Base-by-base conservation (phyloP, 1,140 invertebrate genomes). In the Bombus affinis region DNA sequence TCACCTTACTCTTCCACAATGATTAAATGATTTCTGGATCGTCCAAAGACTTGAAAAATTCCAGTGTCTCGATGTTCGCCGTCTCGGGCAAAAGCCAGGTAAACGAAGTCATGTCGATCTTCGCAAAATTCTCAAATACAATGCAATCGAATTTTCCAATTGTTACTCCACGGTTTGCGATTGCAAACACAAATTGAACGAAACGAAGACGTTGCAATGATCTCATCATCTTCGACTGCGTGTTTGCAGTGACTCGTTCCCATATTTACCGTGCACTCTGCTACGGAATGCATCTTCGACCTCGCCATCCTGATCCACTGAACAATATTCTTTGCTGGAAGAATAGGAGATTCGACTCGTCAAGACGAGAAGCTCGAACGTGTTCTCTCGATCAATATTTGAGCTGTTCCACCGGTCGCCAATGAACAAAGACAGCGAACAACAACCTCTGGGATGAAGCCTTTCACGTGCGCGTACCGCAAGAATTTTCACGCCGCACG, bases 191-290 rank as follows among this genome's bases (percentile, higher is more conserved):
- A 37, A 47, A 44, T 65, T 65, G 47, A 25, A 25, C 53, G 2
- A 22, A 37, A 37, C 4, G 32, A 53, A 10, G 10, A 13, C 18
- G 72, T 37, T 32, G n/a, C 72, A 39, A 15, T 57, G 66, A 28
- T n/a, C 75, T 25, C 35, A 39, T 47, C 81, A 13, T 32, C 25
- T 25, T 70, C 6, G 15, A 32, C n/a, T 25, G 4, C 22, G 2
- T 79, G 62, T 84, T 84, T 84, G 53, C 82, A 59, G 28, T 84
- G 13, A 39, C 37, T 9, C 62, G 47, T 8, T 71, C 4, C 6
- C 82, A 3, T 84, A 78, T 84, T 84, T 84, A 39, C 65, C n/a
- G 22, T 84, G 47, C 82, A 84, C 82, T 84, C 65, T 13, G 37
- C 53, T 1, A 18, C 22, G 22, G 68, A 59, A 72, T 44, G 22